Evolutionary conservation across 2,888 invertebrate species (phyloP).

Genomic region (Cosmia trapezina): DNA sequence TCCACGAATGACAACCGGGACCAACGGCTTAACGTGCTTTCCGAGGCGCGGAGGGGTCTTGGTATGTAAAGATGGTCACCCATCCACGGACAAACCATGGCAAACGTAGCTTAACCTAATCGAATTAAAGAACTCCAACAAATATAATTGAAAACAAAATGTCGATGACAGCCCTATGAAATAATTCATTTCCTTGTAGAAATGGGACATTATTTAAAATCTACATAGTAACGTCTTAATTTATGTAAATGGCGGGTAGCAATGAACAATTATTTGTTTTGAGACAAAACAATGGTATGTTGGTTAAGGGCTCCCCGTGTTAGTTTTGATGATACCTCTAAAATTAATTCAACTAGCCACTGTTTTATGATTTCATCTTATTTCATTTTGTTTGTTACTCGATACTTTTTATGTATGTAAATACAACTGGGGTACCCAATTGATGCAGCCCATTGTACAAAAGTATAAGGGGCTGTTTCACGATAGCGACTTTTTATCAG

Average conservation of each 20-base stretch:
- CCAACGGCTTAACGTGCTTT: too few relatives aligned
- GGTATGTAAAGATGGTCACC: too few relatives aligned
- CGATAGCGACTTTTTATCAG: background rate
- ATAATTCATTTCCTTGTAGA: slow-evolving; percentile 33
- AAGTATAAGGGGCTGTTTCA: background rate
- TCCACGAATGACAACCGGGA: too few relatives aligned
- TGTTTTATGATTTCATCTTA: slow-evolving; percentile 19
- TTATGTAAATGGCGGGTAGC: slow-evolving; percentile 57
- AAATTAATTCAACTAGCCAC: slow-evolving; percentile 59
- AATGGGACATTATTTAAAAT: slow-evolving; percentile 52
- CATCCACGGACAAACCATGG: too few relatives aligned
- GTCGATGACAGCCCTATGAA: slow-evolving; percentile 47
- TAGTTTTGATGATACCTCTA: slow-evolving; percentile 46
- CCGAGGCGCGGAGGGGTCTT: too few relatives aligned
- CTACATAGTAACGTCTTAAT: slow-evolving; percentile 58
- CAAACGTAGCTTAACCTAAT: too few relatives aligned
- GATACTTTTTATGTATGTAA: slow-evolving; percentile 12
- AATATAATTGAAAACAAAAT: too few relatives aligned
- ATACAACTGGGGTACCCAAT: too few relatives aligned
- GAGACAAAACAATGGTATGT: slow-evolving; percentile 54
- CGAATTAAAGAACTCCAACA: too few relatives aligned
- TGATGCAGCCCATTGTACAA: too few relatives aligned
- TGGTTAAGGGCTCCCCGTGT: slow-evolving; percentile 34
- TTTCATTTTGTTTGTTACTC: slow-evolving; percentile 9
- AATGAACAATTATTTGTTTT: slow-evolving; percentile 54